These are phyloP conservation scores for Mesoclemmys tuberculata DNA, from an alignment of 2,113 vertebrate species.

Conservation along the genomic window DNA sequence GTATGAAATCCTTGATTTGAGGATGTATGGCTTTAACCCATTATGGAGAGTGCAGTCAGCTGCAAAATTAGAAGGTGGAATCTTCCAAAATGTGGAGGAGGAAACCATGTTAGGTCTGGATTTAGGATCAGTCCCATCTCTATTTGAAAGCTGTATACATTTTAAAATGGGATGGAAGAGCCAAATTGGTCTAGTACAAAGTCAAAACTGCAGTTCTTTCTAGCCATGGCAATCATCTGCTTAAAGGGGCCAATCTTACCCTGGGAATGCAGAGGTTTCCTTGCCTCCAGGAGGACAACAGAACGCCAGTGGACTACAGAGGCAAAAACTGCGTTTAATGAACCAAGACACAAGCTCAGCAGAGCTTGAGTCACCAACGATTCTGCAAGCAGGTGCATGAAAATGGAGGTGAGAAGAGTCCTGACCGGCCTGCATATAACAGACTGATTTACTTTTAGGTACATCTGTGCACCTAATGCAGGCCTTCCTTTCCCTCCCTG, in stretches of 20 bases:
- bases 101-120: not conserved
- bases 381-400: not conserved
- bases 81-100: not conserved
- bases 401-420: not conserved
- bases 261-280: not conserved
- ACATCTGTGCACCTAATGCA: rapidly evolving
- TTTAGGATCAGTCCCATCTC: not conserved
- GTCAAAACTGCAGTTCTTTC: not conserved
- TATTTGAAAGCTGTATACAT: not conserved
- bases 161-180: not conserved
- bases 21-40: not conserved
- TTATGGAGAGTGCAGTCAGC: not conserved
- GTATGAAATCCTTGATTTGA: not conserved
- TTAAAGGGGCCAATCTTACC: too few relatives aligned
- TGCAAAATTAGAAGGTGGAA: not conserved
- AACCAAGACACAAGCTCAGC: not conserved
- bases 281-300: not conserved
- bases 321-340: not conserved
- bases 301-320: not conserved
- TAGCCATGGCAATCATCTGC: too few relatives aligned
- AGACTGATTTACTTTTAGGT: not conserved
- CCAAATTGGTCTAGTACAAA: not conserved
- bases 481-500: not conserved
- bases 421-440: not conserved
- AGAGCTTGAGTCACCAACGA: not conserved